Base-by-base conservation (phyloP, 2,888 invertebrate species). In the Lissonota sp. region DNA sequence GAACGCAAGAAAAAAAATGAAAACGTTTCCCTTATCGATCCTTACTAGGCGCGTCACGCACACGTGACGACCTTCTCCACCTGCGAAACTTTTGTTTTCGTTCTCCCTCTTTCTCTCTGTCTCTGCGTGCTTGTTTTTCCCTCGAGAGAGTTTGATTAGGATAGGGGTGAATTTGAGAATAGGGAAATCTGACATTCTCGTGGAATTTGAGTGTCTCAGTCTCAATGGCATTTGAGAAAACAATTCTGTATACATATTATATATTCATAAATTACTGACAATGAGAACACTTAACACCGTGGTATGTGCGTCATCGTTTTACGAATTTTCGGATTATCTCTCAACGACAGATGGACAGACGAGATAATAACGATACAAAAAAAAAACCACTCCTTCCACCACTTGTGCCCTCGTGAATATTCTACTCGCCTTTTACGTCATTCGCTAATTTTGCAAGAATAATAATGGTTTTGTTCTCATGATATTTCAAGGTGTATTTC, bases 41-140 rank as follows among this genome's bases (percentile, higher is more conserved):
- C 46, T 55, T 37, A 53, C 63, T 70, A 69, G 81, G 53, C 81
- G 78, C 81, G 78, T 81, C 81, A 81, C 78, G 78, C 26, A 26
- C 81, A 78, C 74, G 74, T 81, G 57, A 78, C 78, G 78, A 75
- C 62, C 26, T 74, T 60, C 72, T 74, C 70, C 78, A 75, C 71
- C 74, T 81, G 55, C 64, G 57, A 58, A 77, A 73, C 44, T 57
- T 72, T 57, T 12, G 16, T 57, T 37, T 58, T 60, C 6, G 7
- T 79, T 42, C 10, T 74, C 46, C 26, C 37, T 12, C 44, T 14
- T 37, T 46, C 37, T 46, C 44, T 42, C 44, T 51, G 37, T 5
- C 37, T n/a, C 58, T n/a, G 2, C 42, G 39, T 26, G 14, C 40
- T 40, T 71, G 42, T 39, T 60, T 67, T 42, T 7, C 49, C 16